Evolutionary conservation across 2,888 invertebrate species (phyloP).

Genomic region (Limnephilus rhombicus): DNA sequence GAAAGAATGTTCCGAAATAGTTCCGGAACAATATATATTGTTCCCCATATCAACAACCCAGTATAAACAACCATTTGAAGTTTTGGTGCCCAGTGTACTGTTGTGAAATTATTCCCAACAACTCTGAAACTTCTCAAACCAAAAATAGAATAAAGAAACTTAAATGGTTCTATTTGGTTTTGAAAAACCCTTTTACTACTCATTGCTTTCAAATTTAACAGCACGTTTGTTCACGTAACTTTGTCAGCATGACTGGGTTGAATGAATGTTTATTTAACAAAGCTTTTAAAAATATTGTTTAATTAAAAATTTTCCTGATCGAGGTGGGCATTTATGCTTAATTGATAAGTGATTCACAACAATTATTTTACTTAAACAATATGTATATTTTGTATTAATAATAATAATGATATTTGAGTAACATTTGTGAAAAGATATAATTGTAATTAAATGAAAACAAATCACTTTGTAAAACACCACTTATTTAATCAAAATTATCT

Average conservation of each 20-base stretch:
- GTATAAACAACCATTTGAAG: background rate
- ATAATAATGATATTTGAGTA: too few species aligned
- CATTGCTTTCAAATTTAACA: background rate
- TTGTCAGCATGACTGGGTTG: background rate
- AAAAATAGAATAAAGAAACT: background rate
- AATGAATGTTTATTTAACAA: background rate
- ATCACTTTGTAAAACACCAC: too few species aligned
- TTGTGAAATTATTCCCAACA: background rate
- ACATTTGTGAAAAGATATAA: too few species aligned
- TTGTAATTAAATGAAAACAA: too few species aligned
- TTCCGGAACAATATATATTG: background rate
- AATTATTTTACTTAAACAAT: too few species aligned
- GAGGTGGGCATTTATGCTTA: too few species aligned
- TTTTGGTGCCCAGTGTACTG: constrained; percentile 12
- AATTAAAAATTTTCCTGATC: too few species aligned
- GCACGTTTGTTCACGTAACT: background rate
- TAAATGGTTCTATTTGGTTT: background rate
- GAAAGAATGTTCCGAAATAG: background rate
- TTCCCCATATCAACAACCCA: background rate
- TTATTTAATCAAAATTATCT: too few species aligned
- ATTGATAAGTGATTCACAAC: too few species aligned
- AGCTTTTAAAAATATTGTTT: too few species aligned
- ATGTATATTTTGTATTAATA: too few species aligned
- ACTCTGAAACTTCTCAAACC: constrained; percentile 26
- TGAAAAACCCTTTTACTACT: background rate